Percentiles rank a stretch among this genome's conserved stretches.
phyloP scores from a whole-genome alignment of 2,797 vertebrate genomes.

The Acomys russatus region DNA sequence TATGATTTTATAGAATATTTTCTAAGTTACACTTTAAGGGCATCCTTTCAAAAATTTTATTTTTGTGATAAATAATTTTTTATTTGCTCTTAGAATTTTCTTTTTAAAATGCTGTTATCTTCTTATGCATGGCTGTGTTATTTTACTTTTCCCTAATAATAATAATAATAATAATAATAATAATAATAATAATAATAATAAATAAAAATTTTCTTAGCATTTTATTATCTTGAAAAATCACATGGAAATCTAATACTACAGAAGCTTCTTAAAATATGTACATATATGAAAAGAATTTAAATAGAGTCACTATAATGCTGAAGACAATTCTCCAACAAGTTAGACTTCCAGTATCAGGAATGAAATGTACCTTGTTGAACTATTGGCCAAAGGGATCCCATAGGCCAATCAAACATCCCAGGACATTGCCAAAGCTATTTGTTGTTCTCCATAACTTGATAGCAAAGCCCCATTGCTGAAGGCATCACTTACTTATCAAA shows the following conservation, averaged over 20 bases:
- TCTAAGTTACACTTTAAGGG: background rate
- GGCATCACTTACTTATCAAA: background rate
- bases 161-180: background rate
- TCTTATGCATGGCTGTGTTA: slow-evolving; percentile 16
- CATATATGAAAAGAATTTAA: background rate
- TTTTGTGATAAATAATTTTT: slow-evolving; percentile 6
- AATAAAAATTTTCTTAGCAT: background rate
- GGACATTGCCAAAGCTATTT: background rate
- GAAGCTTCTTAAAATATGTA: background rate
- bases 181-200: background rate
- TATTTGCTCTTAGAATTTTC: slow-evolving; percentile 39
- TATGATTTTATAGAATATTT: background rate
- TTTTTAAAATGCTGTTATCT: background rate
- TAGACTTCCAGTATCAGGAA: background rate
- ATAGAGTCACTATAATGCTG: background rate
- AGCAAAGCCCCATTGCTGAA: background rate
- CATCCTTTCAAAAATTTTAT: slow-evolving; percentile 5
- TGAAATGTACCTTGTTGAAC: background rate
- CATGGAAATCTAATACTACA: background rate
- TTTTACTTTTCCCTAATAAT: background rate
- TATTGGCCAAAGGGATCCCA: background rate
- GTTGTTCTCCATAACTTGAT: background rate
- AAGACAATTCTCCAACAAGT: background rate
- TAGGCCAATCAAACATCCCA: background rate
- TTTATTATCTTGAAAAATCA: slow-evolving; percentile 4